Conservation (phyloP, 2,888 invertebrate species). For the Thalpophila matura region DNA sequence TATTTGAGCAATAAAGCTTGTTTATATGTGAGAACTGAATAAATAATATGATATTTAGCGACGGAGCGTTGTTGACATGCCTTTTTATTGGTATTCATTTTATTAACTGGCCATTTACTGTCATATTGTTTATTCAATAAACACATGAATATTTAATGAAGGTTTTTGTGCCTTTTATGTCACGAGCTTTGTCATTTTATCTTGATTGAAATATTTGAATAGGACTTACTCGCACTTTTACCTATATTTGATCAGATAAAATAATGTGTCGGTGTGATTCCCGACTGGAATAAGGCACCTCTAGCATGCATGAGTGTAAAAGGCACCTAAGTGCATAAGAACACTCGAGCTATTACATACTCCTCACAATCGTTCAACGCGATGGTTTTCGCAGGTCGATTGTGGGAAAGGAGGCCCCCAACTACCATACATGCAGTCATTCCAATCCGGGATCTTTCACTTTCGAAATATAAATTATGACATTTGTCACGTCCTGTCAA, state of each 20-base stretch:
- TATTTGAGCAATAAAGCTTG: slow-evolving; percentile 36
- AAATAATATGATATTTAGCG: slow-evolving; percentile 27
- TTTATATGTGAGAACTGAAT: slow-evolving; percentile 8
- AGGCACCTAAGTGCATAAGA: too few species aligned
- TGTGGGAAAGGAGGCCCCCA: too few species aligned
- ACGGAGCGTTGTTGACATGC: slow-evolving; percentile 9
- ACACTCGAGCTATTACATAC: too few species aligned
- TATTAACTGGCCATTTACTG: slow-evolving; percentile 5
- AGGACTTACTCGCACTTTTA: not conserved
- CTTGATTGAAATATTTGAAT: not conserved
- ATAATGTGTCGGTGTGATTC: not conserved
- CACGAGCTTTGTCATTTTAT: not conserved
- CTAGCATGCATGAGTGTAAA: too few species aligned
- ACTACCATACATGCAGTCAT: too few species aligned
- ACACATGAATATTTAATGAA: not conserved
- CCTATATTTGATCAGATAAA: not conserved
- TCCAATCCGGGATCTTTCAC: too few species aligned
- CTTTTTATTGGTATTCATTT: slow-evolving; percentile 12
- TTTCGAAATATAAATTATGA: too few species aligned
- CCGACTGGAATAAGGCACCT: too few species aligned
- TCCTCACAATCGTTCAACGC: too few species aligned
- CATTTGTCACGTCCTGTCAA: too few species aligned
- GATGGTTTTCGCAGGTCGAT: too few species aligned
- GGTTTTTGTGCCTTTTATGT: not conserved
- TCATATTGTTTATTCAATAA: slow-evolving; percentile 1